Percentiles rank a stretch among this genome's conserved stretches.
Evolutionary conservation across 2,113 vertebrate genomes (phyloP).

Genomic region (Chrysemys picta): DNA sequence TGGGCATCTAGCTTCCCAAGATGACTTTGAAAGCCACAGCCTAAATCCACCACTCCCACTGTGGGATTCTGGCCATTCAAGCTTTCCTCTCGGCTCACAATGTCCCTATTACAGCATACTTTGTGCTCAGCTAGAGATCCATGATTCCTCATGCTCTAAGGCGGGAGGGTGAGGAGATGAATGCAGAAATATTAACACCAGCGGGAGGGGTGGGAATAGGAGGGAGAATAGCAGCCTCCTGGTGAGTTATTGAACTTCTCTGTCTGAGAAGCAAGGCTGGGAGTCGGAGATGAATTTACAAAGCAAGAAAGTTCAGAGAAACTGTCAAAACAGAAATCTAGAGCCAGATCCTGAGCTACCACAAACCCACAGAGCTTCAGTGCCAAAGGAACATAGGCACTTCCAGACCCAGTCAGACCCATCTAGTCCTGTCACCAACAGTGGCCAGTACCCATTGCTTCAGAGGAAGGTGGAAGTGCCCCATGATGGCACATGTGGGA

Average conservation of each 20-base stretch:
- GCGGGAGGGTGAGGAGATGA: slow-evolving; percentile 64
- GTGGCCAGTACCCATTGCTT: fast-evolving
- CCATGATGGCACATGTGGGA: fast-evolving
- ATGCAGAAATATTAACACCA: slow-evolving; percentile 34
- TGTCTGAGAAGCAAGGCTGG: slow-evolving; percentile 1
- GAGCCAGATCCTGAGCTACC: neutral
- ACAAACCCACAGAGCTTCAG: neutral
- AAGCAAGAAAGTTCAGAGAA: neutral
- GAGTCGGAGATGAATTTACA: fast-evolving
- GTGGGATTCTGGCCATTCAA: slow-evolving; percentile 33
- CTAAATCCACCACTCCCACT: slow-evolving; percentile 55
- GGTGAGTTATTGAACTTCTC: slow-evolving; percentile 47
- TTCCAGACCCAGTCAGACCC: neutral
- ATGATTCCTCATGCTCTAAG: slow-evolving; percentile 35
- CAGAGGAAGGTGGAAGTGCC: neutral
- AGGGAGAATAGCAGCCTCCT: slow-evolving; percentile 50
- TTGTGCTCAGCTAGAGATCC: slow-evolving; percentile 51
- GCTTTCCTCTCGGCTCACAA: slow-evolving; percentile 22
- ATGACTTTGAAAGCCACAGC: slow-evolving; percentile 31
- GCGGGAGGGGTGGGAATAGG: slow-evolving; percentile 63
- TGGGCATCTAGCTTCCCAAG: slow-evolving; percentile 7
- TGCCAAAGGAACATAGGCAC: neutral
- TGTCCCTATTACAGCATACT: slow-evolving; percentile 20
- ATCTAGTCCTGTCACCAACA: neutral
- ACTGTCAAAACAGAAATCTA: neutral